Evolutionary conservation across 2,113 vertebrate species (phyloP), one percentile per base, ranked within the genome.

Genomic region (Mormyrus lacerda): DNA sequence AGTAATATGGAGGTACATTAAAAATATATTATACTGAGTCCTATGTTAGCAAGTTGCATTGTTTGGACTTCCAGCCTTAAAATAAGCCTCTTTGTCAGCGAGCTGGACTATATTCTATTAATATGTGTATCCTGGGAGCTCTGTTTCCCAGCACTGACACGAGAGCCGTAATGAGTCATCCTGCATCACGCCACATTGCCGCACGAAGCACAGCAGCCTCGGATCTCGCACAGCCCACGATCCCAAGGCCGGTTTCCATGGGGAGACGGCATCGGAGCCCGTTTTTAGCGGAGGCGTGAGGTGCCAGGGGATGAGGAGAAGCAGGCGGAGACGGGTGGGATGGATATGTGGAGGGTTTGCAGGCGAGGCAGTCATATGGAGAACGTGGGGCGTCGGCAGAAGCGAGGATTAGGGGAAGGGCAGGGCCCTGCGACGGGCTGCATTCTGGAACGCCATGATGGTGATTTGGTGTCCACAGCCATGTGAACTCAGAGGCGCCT

Each of bases 141-240:
- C 17, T 50, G 44, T 21, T 50, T 31, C 83, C 83, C n/a, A 79
- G 83, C 45, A 7, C 73, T 48, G 44, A 50, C 47, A 45, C 44
- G 10, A 48, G 44, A 48, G 24, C 83, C 44, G n/a, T 85, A 84
- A n/a, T 84, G 85, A 53, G 85, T 87, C 48, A 55, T 87, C 85
- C 27, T 53, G 39, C 51, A 79, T 79, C 35, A 8, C 4, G 31
- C 31, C 31, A 7, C 27, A 27, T 53, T 55, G n/a, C 27, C 3
- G 85, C 27, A 53, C 11, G 24, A 24, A 55, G 85, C 48, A 19
- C 47, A 42, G 47, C 27, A 15, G 84, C 48, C 84, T 27, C n/a
- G 19, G 11, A n/a, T 84, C 45, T 84, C 82, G 0, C 84, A 50
- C 84, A 35, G 27, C 84, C 44, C 47, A 86, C 48, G 45, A 51